Base-by-base conservation (phyloP, 2,113 vertebrate species). In the Aspiorhynchus laticeps region DNA sequence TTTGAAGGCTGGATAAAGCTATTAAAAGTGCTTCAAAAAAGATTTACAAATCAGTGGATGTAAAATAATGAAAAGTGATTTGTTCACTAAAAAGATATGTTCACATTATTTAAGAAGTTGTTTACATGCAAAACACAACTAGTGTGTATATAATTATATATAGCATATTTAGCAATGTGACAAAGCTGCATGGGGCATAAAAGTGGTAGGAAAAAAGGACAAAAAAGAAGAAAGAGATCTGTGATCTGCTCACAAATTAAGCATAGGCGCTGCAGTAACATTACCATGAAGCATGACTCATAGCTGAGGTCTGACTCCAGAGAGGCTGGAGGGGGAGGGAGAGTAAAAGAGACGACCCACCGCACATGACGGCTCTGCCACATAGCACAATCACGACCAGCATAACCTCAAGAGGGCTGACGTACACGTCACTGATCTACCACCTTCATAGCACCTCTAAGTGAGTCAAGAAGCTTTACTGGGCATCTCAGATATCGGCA, bases 261-360 rank as follows among this genome's bases (percentile, higher is more conserved):
- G 90, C 89, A 93, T 88, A 90, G 85, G 90, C 86, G 86, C 93
- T 90, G 93, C 93, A 92, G 92, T 92, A 90, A 53, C 87, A 82
- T 84, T 89, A 93, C 88, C 80, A 85, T 84, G 87, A 90, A 88
- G 90, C 53, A 88, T 95, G 95, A 95, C 90, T 95, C 95, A 95
- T 95, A 92, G 85, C 88, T 93, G 87, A 91, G 85, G 93, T 92
- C 87, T 87, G 69, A 84, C 73, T 88, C 36, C 43, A 28, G 31
- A 84, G 61, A 67, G 78, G 33, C 48, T 24, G 11, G 86, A 51
- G 67, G 83, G 73, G 69, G 43, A 61, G 83, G 43, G 67, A 26
- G 36, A 65, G 78, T 5, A 51, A 71, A 86, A 41, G 46, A 41
- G 26, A 65, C 17, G 75, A 63, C 33, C 81, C 73, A 73, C 53